Base-by-base conservation (phyloP, 1,140 invertebrate genomes). In the Eueides isabella region DNA sequence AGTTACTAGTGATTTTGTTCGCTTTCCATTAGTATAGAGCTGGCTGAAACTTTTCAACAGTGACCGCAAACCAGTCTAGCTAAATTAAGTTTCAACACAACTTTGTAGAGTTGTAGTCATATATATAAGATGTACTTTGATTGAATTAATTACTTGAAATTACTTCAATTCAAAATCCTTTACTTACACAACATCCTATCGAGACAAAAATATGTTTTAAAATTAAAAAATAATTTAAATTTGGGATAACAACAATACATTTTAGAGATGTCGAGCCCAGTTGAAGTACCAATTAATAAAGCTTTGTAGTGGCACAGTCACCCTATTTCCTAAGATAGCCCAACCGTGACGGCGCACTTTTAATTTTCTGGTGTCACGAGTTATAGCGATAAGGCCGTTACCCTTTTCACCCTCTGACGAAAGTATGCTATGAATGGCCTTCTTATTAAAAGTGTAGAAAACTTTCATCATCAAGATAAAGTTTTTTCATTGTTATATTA, bases 361-460 rank as follows among this genome's bases (percentile, higher is more conserved):
- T 90, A 91, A 91, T 92, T 90, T 90, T 89, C 87, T 90, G 89
- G 85, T 91, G 89, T 90, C 87, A 86, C 90, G 85, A 84, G 83
- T 88, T 88, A 86, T 79, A 84, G 85, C 89, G 89, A 92, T 92
- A 92, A 92, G 84, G 83, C 83, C 80, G 77, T 85, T 82, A 83
- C 80, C 81, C 78, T 83, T 84, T 80, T 79, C 82, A 77, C 78
- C 81, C 78, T 80, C 75, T 78, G 85, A 85, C 85, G 79, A 89
- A 90, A 89, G 85, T 87, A 88, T 90, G 86, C 86, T 80, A 84
- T 90, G 87, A 91, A 91, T 90, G 80, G 82, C 75, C 81, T 84
- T 87, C 88, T 91, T 89, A 89, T 88, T 89, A 91, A 90, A 90
- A 90, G 83, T 85, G 80, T 81, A 79, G 83, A 84, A 90, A 91